phyloP scores from a whole-genome alignment of 2,888 invertebrate species.

The Zeuzera pyrina region DNA sequence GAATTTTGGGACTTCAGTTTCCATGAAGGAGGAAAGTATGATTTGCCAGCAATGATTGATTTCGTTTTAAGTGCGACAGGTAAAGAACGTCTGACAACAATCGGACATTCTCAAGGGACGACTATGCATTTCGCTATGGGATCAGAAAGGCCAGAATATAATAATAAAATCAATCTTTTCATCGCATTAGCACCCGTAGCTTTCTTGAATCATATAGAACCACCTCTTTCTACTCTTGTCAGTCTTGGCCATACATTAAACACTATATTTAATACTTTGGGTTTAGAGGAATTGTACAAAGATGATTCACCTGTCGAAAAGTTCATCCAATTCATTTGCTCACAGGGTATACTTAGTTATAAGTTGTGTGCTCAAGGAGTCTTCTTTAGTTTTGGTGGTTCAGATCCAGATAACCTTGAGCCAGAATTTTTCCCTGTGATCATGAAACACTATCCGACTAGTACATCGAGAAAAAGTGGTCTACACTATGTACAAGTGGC shows the following conservation, averaged over 20 bases:
- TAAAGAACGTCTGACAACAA: slow-evolving; percentile 1
- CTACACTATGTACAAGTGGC: not conserved
- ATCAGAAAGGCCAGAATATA: slow-evolving; percentile 4
- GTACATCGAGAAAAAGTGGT: not conserved
- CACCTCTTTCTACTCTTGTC: not conserved
- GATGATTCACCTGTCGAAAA: not conserved
- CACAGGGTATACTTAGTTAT: not conserved
- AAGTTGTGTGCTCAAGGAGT: not conserved
- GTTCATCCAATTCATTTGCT: not conserved
- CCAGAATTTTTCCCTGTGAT: not conserved
- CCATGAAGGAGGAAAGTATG: slow-evolving; percentile 12
- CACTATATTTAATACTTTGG: not conserved
- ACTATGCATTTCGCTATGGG: slow-evolving; percentile 9
- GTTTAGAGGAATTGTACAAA: not conserved
- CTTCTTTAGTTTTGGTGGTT: not conserved
- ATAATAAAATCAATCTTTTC: not conserved
- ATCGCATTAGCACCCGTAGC: not conserved
- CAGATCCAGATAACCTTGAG: not conserved
- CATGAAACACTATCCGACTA: not conserved
- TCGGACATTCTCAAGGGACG: slow-evolving; percentile 13
- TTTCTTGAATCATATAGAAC: not conserved
- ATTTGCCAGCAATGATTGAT: slow-evolving; percentile 10
- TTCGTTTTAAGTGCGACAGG: slow-evolving; percentile 5
- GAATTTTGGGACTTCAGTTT: slow-evolving; percentile 13
- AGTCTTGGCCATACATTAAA: not conserved